Percentiles rank a stretch among this genome's conserved stretches.
These are phyloP conservation scores for Dicaeum eximium DNA, from an alignment of 2,113 vertebrate genomes.

Conservation along the genomic window DNA sequence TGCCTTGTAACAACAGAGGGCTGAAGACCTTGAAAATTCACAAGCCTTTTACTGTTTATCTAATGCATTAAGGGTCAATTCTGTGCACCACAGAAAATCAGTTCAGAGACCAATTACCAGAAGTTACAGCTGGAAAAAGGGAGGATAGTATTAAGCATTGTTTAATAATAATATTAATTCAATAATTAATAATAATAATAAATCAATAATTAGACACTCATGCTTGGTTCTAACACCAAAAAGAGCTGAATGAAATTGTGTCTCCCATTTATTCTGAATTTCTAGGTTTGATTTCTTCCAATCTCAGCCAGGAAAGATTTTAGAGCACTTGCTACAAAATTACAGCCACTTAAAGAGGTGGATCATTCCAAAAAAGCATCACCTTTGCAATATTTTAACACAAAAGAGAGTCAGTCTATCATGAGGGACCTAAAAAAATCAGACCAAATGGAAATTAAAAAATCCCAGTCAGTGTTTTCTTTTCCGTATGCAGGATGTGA, in stretches of 20 bases:
- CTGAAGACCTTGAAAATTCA: background rate
- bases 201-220: background rate
- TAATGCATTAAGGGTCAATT: background rate
- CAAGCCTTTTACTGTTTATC: background rate
- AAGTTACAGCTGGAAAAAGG: background rate
- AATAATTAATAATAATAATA: background rate
- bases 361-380: background rate
- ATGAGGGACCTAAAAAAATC: background rate
- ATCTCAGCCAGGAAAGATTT: background rate
- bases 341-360: background rate
- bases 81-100: background rate
- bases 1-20: background rate
- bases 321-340: background rate
- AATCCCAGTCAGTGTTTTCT: background rate
- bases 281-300: background rate
- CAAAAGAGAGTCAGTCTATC: background rate
- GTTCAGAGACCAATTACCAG: background rate
- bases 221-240: background rate
- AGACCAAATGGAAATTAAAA: background rate
- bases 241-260: background rate
- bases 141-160: background rate
- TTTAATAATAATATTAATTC: background rate
- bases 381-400: background rate
- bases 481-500: background rate
- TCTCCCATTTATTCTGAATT: background rate